Base-by-base conservation (phyloP, 2,888 invertebrate genomes). In the Punctoribates punctum region DNA sequence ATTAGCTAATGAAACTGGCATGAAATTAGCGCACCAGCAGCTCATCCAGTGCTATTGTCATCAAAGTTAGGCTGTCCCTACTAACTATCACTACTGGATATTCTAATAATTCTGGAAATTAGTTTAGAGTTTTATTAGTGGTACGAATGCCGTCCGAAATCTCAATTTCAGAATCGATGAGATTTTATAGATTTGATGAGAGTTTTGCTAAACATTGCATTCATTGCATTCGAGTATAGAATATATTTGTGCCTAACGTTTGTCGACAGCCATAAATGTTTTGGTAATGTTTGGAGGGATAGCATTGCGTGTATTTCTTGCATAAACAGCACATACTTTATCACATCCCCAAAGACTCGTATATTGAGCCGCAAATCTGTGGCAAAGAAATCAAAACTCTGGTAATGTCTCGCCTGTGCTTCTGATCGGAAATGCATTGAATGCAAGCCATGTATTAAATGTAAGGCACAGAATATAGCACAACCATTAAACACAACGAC, bases 1-100 rank as follows among this genome's bases (percentile, higher is more conserved):
- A 48, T 72, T 72, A 72, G 72, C 72, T 72, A 72, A 72, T 72
- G 72, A 72, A 72, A 72, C 72, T 72, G 42, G 72, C 72, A 72
- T 72, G 72, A 72, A 72, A 72, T 72, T 72, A 72, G 72, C 27
- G 38, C 34, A 46, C 17, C 46, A 48, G 15, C n/a, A 70, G 72
- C 46, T 46, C 15, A 13, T 23, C 9, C 27, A 42, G 38, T 11
- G 0, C 29, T 67, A 42, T 23, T 42, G 42, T 67, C 42, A 67
- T 42, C 42, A 67, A 67, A 4, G 9, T 11, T 62, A 51, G 4
- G n/a, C 51, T 20, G 5, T n/a, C 13, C 13, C 27, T 60, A 29
- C 60, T 60, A 27, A 27, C 27, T 25, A 25, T 23, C 57, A 57
- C 57, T 23, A 9, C 60, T 17, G 11, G 25, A 15, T 60, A 23